phyloP scores from a whole-genome alignment of 2,888 invertebrate species.

The Eutolmus rufibarbis region DNA sequence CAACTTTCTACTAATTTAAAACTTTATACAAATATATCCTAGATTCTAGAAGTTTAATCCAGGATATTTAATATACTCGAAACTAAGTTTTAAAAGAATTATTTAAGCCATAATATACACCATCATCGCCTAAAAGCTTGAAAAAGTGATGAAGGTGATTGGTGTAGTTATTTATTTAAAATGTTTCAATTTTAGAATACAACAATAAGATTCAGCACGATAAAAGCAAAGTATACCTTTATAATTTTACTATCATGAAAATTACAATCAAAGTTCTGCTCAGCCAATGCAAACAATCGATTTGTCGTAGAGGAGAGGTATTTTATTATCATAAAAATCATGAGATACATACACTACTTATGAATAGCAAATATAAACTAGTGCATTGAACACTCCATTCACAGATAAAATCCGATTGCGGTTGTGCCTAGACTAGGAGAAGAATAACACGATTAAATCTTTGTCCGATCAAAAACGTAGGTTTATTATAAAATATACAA shows the following conservation, averaged over 20 bases:
- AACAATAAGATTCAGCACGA: background rate
- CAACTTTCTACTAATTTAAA: too few species aligned
- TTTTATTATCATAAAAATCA: conserved; percentile 25
- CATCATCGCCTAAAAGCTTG: background rate
- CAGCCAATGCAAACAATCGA: background rate
- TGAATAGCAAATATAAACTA: conserved; percentile 3
- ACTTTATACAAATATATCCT: too few species aligned
- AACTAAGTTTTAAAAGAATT: background rate
- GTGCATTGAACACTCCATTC: conserved; percentile 35
- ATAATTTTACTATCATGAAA: background rate
- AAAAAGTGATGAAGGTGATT: background rate
- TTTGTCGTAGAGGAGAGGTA: conserved; percentile 22
- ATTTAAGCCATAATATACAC: background rate
- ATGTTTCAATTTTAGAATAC: background rate
- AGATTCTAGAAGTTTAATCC: too few species aligned
- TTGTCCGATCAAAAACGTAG: background rate
- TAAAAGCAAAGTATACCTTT: background rate
- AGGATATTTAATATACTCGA: too few species aligned
- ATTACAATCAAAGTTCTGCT: background rate
- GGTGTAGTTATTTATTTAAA: background rate
- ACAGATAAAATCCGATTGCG: conserved; percentile 8
- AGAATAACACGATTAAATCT: conserved; percentile 14
- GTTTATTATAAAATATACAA: conserved; percentile 29
- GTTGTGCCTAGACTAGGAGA: conserved; percentile 27
- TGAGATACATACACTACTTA: conserved; percentile 29